Conservation (phyloP, 1,140 invertebrate species). For the Drosophila repletoides region DNA sequence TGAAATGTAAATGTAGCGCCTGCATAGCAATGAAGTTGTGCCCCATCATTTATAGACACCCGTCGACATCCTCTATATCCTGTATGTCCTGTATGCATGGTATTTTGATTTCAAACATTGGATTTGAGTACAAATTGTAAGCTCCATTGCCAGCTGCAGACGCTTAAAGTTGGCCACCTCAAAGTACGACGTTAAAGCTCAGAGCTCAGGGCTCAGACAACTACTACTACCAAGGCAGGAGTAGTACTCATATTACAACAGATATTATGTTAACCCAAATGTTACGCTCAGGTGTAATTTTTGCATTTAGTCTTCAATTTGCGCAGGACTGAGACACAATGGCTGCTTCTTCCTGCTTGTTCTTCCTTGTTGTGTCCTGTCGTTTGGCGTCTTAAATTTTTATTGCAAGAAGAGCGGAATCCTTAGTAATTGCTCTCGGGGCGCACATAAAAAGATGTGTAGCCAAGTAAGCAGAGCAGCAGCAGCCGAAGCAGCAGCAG, state of each 20-base stretch:
- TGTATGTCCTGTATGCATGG: constrained; percentile 15
- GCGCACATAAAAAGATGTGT: constrained; percentile 76
- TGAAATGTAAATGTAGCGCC: constrained; percentile 67
- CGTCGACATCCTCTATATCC: neutral
- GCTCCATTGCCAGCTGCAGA: constrained; percentile 2
- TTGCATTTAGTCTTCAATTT: constrained; percentile 75
- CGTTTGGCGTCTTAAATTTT: constrained; percentile 67
- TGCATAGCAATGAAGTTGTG: constrained; percentile 62
- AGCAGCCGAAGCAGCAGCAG: constrained; percentile 16
- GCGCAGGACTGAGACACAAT: constrained; percentile 36
- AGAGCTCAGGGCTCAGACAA: no score
- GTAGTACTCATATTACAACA: no score
- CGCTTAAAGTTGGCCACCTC: constrained; percentile 9
- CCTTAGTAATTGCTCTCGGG: constrained; percentile 74
- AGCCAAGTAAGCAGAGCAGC: constrained; percentile 76
- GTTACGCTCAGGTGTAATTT: constrained; percentile 66
- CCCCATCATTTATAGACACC: constrained; percentile 52
- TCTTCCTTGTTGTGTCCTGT: constrained; percentile 2
- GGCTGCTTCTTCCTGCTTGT: neutral
- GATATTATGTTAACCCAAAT: constrained; percentile 34
- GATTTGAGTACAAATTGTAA: constrained; percentile 46
- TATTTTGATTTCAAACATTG: constrained; percentile 41
- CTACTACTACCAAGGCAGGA: no score
- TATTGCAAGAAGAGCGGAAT: constrained; percentile 73
- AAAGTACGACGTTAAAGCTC: constrained; percentile 9